A percentile compares a stretch with the other conserved stretches of the same genome.
These are phyloP conservation scores for Sepiola atlantica DNA, from an alignment of 2,888 invertebrate species.

Conservation along the genomic window DNA sequence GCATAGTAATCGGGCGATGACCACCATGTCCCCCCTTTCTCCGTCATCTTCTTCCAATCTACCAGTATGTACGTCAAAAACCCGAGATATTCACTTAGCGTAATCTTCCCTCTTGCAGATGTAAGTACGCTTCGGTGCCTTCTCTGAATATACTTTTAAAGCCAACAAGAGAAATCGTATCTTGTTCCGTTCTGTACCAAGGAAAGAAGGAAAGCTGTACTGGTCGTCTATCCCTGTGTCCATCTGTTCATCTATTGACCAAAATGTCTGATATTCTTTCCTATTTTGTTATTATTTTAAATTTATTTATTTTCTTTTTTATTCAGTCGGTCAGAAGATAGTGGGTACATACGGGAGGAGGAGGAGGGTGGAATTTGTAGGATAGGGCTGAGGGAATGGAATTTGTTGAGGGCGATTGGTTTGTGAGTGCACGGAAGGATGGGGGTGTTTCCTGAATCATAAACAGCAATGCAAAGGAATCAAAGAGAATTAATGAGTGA, in stretches of 20 bases:
- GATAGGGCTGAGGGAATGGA: too few species aligned
- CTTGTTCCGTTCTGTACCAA: background rate
- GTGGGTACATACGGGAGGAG: background rate
- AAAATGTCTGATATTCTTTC: background rate
- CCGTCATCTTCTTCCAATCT: background rate
- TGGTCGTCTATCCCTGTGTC: background rate
- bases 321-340: background rate
- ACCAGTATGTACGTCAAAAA: background rate
- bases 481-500: background rate
- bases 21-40: background rate
- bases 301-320: background rate
- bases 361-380: background rate
- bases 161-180: background rate
- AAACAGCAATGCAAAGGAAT: background rate
- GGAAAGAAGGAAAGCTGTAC: background rate
- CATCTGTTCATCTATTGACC: background rate
- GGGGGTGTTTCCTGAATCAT: background rate
- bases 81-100: background rate
- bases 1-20: background rate
- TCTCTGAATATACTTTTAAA: background rate
- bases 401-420: background rate
- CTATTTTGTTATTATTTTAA: background rate
- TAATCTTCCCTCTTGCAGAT: background rate
- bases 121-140: constrained; percentile 19
- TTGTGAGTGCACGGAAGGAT: too few species aligned